Base-by-base conservation (phyloP, 1,140 invertebrate genomes). In the Drosophila guanche region DNA sequence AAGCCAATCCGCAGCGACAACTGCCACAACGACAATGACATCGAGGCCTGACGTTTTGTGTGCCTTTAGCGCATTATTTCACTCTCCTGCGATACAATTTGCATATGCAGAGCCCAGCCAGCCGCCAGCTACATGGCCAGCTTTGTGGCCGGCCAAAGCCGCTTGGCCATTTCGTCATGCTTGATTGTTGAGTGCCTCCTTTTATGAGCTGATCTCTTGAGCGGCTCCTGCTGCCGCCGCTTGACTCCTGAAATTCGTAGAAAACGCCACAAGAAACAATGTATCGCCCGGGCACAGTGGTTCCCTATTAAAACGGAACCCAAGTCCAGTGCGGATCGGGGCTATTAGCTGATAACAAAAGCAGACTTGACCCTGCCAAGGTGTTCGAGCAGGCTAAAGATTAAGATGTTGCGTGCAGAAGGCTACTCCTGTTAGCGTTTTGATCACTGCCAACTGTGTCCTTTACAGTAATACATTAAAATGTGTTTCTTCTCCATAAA, bases 91-190 rank as follows among this genome's bases (percentile, higher is more conserved):
- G 45, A 69, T 37, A 37, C 10, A 27, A 37, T 58, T 43, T 47
- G 70, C 60, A 85, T 85, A 80, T 86, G 77, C 78, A 83, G 29
- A 33, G 29, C 8, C 29, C 29, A 8, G 10, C 33, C 33, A 37
- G 33, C 1, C 1, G 0, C 1, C 25, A 27, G 25, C 25, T 27
- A 5, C 25, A 72, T 54, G 23, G 8, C 8, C 55, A 57, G 52
- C 41, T 47, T 43, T 25, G 51, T 51, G 45, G 41, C 14, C 52
- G 45, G 75, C 46, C 37, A 58, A 88, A 86, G 73, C 83, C 73
- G 77, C 81, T 85, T 76, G 61, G 74, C 80, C 83, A 88, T 88
- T 86, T 86, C 83, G 81, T 88, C 83, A 86, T 88, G 84, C 83
- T 78, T 76, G 69, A 83, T 78, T 68, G 65, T 81, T 78, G 77